phyloP scores from a whole-genome alignment of 2,113 vertebrate genomes.

The Pseudopipra pipra region DNA sequence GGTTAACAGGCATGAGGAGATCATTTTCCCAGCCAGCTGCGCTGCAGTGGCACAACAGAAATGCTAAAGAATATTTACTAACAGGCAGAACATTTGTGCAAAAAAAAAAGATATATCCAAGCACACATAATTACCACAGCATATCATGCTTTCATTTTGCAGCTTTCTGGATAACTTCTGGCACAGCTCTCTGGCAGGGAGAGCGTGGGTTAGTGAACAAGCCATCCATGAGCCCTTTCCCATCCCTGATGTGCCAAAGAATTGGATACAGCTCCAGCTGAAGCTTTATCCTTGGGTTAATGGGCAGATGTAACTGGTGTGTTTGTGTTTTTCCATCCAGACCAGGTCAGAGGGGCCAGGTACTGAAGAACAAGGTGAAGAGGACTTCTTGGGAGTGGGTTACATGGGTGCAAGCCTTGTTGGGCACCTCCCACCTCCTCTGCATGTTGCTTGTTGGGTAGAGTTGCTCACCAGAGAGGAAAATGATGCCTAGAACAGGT shows the following conservation, averaged over 20 bases:
- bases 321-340: not conserved
- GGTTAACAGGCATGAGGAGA: not conserved
- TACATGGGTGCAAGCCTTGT: rapidly evolving
- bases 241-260: conserved; percentile 21
- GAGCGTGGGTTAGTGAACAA: conserved; percentile 18
- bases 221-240: not conserved
- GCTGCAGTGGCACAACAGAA: not conserved
- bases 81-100: conserved; percentile 19
- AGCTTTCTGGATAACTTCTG: conserved; percentile 58
- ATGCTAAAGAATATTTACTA: conserved; percentile 33
- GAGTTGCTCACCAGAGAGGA: not conserved
- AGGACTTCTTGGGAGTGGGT: not conserved
- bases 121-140: conserved; percentile 43
- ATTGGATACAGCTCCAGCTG: conserved; percentile 3
- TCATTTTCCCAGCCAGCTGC: not conserved
- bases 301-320: not conserved
- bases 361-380: not conserved
- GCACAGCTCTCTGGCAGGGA: conserved; percentile 52
- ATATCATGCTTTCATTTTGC: conserved; percentile 31
- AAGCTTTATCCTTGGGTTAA: conserved; percentile 24
- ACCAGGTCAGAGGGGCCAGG: not conserved
- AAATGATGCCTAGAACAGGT: not conserved
- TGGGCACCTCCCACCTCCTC: not conserved
- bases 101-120: not conserved
- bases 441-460: rapidly evolving